Evolutionary conservation across 2,888 invertebrate genomes (phyloP).

Genomic region (Dasypogon diadema): DNA sequence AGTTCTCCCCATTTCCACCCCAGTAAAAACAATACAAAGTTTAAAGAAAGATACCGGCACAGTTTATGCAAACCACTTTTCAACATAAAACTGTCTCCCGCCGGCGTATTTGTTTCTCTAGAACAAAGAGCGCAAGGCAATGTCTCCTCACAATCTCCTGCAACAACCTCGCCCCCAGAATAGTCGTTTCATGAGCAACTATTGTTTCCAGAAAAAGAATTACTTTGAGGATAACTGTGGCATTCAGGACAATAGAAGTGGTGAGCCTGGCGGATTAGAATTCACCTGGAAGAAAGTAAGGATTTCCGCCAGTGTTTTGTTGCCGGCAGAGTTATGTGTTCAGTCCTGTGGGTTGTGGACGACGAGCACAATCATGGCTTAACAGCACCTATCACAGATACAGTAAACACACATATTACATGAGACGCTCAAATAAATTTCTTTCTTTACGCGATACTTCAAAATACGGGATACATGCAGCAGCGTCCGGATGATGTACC

Average conservation of each 20-base stretch:
- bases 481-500: background rate
- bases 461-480: background rate
- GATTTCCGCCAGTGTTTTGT: constrained; percentile 1
- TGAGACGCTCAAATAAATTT: constrained; percentile 1
- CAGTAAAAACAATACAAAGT: constrained; percentile 10
- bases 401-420: constrained; percentile 8
- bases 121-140: constrained; percentile 41
- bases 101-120: constrained; percentile 39
- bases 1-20: constrained; percentile 6
- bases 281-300: constrained; percentile 38
- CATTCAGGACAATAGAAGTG: constrained; percentile 17
- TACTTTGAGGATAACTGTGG: constrained; percentile 37
- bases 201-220: constrained; percentile 20
- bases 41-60: constrained; percentile 45
- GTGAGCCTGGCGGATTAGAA: constrained; percentile 28
- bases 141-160: constrained; percentile 25
- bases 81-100: constrained; percentile 47
- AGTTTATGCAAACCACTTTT: constrained; percentile 48
- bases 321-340: background rate
- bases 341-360: background rate
- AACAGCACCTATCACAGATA: constrained; percentile 19
- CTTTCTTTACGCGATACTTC: background rate
- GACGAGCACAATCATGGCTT: constrained; percentile 13
- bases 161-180: constrained; percentile 36
- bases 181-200: constrained; percentile 37